Conservation (phyloP, 2,888 invertebrate species). For the Metalampra italica region DNA sequence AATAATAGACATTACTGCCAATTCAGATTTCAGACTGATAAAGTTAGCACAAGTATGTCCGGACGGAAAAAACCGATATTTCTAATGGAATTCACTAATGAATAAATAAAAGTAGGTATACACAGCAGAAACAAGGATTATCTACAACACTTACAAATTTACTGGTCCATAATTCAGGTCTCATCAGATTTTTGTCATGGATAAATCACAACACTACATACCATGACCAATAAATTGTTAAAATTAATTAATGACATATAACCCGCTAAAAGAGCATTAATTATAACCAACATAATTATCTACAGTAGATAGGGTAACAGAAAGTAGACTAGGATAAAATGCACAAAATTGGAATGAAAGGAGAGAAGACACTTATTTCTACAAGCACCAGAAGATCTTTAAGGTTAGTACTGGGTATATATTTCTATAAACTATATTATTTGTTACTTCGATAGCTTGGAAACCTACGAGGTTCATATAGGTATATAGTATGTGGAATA, state of each 20-base stretch:
- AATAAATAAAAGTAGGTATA: conserved; percentile 1
- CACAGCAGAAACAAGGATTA: conserved; percentile 11
- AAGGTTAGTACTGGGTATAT: conserved; percentile 43
- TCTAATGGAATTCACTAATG: neutral
- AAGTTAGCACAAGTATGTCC: conserved; percentile 22
- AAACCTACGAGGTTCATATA: conserved; percentile 4
- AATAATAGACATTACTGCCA: neutral
- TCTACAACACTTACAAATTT: conserved; percentile 11
- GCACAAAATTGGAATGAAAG: conserved; percentile 65
- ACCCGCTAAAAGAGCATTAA: too few species aligned
- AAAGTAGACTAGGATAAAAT: conserved; percentile 33
- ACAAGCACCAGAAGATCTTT: conserved; percentile 71
- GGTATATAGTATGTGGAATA: neutral
- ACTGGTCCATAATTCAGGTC: conserved; percentile 60
- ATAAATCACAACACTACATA: conserved; percentile 35
- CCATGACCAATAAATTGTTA: conserved; percentile 12
- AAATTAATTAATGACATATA: conserved; percentile 10
- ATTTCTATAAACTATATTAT: conserved; percentile 21
- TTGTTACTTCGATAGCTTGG: conserved; percentile 8
- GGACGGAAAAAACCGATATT: conserved; percentile 45
- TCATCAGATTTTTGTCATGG: conserved; percentile 47
- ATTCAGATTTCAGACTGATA: conserved; percentile 14
- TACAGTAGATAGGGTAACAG: neutral
- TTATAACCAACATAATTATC: neutral
- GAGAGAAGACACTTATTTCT: conserved; percentile 56